Evolutionary conservation across 2,888 invertebrate genomes (phyloP).

Genomic region (Ormyrus pomaceus): DNA sequence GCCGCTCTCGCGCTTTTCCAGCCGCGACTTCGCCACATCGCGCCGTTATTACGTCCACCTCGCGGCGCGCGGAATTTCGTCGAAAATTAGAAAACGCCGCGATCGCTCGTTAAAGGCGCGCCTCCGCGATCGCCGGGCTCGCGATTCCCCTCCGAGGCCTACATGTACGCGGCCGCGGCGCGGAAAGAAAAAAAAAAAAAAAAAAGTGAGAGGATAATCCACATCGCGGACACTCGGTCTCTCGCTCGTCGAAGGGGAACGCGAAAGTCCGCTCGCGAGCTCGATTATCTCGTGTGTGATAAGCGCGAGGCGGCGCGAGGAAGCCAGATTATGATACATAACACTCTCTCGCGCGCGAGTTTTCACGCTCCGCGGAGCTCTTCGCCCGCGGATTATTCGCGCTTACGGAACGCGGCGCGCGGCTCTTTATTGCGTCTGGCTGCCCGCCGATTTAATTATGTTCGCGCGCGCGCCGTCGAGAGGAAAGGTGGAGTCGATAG

Average conservation of each 20-base stretch:
- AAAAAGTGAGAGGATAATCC: constrained; percentile 62
- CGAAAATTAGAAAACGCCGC: constrained; percentile 34
- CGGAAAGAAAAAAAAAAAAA: constrained; percentile 7
- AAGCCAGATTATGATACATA: constrained; percentile 41
- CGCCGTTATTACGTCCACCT: background rate
- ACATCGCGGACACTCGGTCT: constrained; percentile 57
- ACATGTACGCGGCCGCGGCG: background rate
- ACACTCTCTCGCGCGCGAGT: constrained; percentile 17
- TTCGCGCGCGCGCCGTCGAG: too few species aligned
- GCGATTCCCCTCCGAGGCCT: background rate
- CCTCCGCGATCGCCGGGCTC: background rate
- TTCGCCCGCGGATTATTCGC: background rate
- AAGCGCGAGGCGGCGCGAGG: constrained; percentile 43
- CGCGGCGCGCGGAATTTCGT: background rate
- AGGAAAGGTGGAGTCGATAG: too few species aligned
- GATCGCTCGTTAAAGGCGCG: background rate
- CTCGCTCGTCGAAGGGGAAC: constrained; percentile 70
- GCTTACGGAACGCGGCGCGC: background rate
- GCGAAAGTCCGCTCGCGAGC: constrained; percentile 59
- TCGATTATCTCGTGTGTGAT: constrained; percentile 55
- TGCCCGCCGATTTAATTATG: too few species aligned
- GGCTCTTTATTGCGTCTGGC: too few species aligned
- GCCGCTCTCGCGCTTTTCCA: too few species aligned
- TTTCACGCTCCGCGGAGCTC: constrained; percentile 42
- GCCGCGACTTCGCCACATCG: background rate